These are phyloP conservation scores for Sycophila texana DNA, from an alignment of 2,888 invertebrate genomes.

Conservation along the genomic window DNA sequence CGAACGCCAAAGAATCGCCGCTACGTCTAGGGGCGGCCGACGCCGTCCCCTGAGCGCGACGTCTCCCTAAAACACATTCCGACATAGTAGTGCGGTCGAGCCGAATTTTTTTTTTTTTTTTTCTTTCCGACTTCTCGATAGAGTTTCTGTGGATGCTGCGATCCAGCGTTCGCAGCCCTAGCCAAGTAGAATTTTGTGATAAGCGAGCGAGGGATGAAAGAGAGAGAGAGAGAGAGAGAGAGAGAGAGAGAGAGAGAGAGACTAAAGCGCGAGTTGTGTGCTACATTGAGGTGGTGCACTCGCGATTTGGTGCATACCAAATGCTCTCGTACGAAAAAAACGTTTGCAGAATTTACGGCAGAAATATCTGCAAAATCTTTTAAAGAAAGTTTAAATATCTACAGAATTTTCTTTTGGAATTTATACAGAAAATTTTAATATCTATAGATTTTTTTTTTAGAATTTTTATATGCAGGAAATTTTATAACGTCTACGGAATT, in stretches of 20 bases:
- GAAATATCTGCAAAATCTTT: not conserved
- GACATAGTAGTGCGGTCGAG: too few species aligned
- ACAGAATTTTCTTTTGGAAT: not conserved
- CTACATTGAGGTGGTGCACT: not conserved
- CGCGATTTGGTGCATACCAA: not conserved
- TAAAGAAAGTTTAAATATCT: not conserved
- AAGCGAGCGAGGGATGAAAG: not conserved
- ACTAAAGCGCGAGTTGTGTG: too few species aligned
- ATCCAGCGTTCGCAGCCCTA: not conserved
- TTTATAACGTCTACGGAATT: not conserved
- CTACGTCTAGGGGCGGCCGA: slow-evolving; percentile 64
- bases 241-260: not conserved
- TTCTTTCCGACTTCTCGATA: not conserved
- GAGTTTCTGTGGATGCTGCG: not conserved
- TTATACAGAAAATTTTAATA: too few species aligned
- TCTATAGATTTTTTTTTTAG: too few species aligned
- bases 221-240: not conserved
- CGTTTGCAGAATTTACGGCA: too few species aligned
- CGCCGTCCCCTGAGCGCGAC: too few species aligned
- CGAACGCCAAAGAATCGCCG: slow-evolving; percentile 72
- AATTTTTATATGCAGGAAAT: too few species aligned
- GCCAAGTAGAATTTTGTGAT: not conserved
- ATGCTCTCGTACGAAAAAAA: not conserved
- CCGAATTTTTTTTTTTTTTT: not conserved
- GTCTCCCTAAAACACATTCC: too few species aligned